These are phyloP conservation scores for Drosophila parvula DNA, from an alignment of 1,140 invertebrate species.

Conservation along the genomic window DNA sequence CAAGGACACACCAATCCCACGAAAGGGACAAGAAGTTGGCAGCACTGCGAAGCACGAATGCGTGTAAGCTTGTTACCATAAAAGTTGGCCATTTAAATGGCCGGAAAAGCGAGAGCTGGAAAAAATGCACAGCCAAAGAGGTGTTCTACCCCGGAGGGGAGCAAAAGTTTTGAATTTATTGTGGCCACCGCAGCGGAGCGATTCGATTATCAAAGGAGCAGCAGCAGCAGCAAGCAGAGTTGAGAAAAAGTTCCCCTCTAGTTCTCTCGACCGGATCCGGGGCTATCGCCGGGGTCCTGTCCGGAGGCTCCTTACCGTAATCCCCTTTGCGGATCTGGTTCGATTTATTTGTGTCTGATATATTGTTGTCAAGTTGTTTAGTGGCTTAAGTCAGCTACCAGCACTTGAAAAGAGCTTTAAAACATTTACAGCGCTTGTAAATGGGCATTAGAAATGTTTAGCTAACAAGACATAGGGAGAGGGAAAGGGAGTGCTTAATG, in stretches of 20 bases:
- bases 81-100: conserved; percentile 57
- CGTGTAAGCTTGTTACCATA: conserved; percentile 54
- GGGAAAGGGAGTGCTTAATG: conserved; percentile 1
- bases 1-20: not conserved
- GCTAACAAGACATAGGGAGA: not conserved
- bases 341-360: conserved; percentile 44
- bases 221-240: conserved; percentile 19
- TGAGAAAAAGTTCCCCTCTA: conserved; percentile 18
- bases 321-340: conserved; percentile 32
- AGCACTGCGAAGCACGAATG: conserved; percentile 20
- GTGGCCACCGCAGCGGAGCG: conserved; percentile 35
- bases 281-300: conserved; percentile 17
- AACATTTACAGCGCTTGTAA: conserved; percentile 2
- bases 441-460: conserved; percentile 14
- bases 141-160: conserved; percentile 24
- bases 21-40: conserved; percentile 1
- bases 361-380: conserved; percentile 50
- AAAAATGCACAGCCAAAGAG: conserved; percentile 27
- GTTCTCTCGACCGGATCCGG: conserved; percentile 18
- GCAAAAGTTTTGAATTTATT: conserved; percentile 73
- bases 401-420: conserved; percentile 36
- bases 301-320: conserved; percentile 39
- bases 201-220: conserved; percentile 57
- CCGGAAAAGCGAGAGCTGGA: conserved; percentile 28
- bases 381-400: conserved; percentile 29